Conservation (phyloP, 2,113 vertebrate genomes). For the Cebus imitator region DNA sequence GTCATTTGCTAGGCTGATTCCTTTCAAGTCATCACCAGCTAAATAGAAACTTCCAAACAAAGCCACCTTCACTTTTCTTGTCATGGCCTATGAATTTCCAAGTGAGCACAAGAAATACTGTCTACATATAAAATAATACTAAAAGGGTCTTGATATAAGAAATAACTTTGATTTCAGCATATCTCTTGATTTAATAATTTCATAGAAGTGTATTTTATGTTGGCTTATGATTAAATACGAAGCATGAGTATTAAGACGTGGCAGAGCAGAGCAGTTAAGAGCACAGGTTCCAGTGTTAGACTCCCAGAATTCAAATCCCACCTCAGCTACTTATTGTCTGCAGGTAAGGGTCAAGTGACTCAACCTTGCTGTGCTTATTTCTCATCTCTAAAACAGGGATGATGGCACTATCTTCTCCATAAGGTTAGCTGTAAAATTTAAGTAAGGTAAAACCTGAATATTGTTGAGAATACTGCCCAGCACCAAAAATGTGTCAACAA, state of each 20-base stretch:
- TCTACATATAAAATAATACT: background rate
- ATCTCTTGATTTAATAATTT: background rate
- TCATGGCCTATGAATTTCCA: background rate
- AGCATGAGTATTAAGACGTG: background rate
- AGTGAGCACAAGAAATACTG: background rate
- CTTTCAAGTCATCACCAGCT: background rate
- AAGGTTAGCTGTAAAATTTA: background rate
- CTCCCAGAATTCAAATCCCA: background rate
- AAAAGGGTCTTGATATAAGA: background rate
- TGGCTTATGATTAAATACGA: background rate
- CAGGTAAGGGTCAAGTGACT: background rate
- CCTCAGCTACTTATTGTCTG: background rate
- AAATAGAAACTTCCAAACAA: background rate
- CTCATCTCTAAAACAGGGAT: background rate
- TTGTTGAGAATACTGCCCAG: background rate
- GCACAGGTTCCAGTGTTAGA: background rate
- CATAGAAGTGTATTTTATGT: background rate
- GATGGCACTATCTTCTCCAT: background rate
- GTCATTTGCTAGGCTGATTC: background rate
- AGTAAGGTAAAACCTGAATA: background rate
- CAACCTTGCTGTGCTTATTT: background rate
- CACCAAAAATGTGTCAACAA: background rate
- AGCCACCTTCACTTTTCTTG: background rate
- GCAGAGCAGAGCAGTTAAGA: background rate
- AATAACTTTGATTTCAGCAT: background rate